These are phyloP conservation scores for Chelonus insularis DNA, from an alignment of 1,140 invertebrate genomes.

Conservation along the genomic window DNA sequence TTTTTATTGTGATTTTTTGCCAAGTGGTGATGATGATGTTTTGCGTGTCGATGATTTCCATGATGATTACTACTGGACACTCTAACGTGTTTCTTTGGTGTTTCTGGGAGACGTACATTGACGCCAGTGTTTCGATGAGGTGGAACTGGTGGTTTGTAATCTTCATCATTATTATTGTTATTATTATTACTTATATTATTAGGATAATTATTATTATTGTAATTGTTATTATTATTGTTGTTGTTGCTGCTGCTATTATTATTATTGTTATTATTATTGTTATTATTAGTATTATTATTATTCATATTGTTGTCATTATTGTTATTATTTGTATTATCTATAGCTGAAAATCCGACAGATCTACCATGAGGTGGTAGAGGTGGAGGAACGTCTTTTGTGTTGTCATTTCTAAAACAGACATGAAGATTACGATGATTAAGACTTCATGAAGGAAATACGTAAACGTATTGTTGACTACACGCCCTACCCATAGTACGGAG, in stretches of 20 bases:
- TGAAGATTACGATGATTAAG: not conserved
- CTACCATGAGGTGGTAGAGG: conserved; percentile 63
- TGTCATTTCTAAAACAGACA: conserved; percentile 46
- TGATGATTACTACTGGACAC: conserved; percentile 41
- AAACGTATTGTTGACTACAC: no score
- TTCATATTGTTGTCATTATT: no score
- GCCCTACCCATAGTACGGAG: conserved; percentile 56
- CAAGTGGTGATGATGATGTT: conserved; percentile 35
- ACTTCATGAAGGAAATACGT: no score
- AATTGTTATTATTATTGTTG: conserved; percentile 36
- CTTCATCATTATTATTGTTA: conserved; percentile 59
- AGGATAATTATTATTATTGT: conserved; percentile 66
- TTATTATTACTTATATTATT: conserved; percentile 54
- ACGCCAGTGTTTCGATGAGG: conserved; percentile 77
- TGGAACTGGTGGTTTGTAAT: conserved; percentile 83
- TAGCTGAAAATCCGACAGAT: conserved; percentile 33
- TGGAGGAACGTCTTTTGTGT: conserved; percentile 50
- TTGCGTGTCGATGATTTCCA: conserved; percentile 37
- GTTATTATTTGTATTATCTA: not conserved
- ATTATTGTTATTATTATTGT: not conserved
- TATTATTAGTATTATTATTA: not conserved
- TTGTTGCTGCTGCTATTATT: not conserved
- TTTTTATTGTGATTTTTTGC: conserved; percentile 28
- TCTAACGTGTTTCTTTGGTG: conserved; percentile 55
- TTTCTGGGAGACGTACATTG: conserved; percentile 46